These are phyloP conservation scores for Mus pahari DNA, from an alignment of 2,113 vertebrate species.

Conservation along the genomic window DNA sequence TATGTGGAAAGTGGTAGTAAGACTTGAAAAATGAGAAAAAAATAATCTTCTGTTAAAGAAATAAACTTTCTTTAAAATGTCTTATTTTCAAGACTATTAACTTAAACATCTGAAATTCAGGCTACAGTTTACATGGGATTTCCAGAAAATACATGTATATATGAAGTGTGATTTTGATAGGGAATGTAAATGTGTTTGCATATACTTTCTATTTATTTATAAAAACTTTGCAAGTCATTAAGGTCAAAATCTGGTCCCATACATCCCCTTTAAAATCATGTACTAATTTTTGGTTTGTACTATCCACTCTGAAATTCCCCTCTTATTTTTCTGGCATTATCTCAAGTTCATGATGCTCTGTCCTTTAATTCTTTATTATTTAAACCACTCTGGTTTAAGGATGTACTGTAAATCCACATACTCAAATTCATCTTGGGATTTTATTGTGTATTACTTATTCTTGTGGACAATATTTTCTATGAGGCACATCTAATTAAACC, in stretches of 20 bases:
- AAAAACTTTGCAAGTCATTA: neutral
- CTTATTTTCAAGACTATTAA: constrained; percentile 24
- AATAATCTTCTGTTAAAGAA: neutral
- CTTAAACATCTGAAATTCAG: neutral
- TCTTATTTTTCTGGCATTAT: neutral
- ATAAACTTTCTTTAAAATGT: neutral
- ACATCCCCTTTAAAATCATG: neutral
- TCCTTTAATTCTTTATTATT: neutral
- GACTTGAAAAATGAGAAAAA: constrained; percentile 20
- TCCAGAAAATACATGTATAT: neutral
- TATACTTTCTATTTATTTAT: neutral
- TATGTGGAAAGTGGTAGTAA: neutral
- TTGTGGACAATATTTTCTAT: neutral
- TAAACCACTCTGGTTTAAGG: neutral
- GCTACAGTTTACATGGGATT: neutral
- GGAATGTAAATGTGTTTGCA: neutral
- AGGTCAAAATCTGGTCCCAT: neutral
- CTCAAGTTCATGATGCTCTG: neutral
- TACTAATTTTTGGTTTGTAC: neutral
- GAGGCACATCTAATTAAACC: neutral
- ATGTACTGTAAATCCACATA: neutral
- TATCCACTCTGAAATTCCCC: neutral
- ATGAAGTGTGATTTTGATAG: neutral
- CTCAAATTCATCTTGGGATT: fast-evolving
- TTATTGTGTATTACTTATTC: fast-evolving